Conservation (phyloP, 1,140 invertebrate species). For the Hydropsyche tenuis region DNA sequence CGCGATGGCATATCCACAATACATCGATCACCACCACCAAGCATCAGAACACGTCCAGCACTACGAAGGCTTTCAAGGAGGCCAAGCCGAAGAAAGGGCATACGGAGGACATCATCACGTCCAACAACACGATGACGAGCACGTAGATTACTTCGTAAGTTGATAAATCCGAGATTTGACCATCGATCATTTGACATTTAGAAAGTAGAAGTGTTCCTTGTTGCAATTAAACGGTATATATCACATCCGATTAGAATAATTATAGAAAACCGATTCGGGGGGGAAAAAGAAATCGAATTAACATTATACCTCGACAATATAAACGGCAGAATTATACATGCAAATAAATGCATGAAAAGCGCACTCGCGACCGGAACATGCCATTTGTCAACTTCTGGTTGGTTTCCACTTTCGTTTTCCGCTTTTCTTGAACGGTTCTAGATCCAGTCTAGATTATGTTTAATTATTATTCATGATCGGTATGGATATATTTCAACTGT, state of each 20-base stretch:
- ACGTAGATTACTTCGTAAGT: constrained; percentile 37
- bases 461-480: background rate
- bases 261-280: background rate
- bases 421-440: background rate
- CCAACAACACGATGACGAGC: constrained; percentile 34
- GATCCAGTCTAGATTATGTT: no score
- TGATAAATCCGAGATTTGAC: no score
- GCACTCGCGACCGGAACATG: constrained; percentile 2
- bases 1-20: constrained; percentile 22
- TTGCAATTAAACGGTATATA: background rate
- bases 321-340: background rate
- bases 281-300: constrained; percentile 32
- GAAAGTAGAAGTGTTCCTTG: no score
- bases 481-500: background rate
- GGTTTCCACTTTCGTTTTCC: constrained; percentile 20
- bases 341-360: background rate
- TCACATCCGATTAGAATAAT: no score
- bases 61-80: constrained; percentile 30
- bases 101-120: constrained; percentile 32
- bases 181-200: background rate
- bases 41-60: constrained; percentile 29
- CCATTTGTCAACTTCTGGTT: background rate
- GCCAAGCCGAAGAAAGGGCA: constrained; percentile 30
- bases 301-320: no score
- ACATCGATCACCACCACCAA: constrained; percentile 34